These are phyloP conservation scores for Rattus rattus DNA, from an alignment of 2,113 vertebrate genomes.

Conservation along the genomic window DNA sequence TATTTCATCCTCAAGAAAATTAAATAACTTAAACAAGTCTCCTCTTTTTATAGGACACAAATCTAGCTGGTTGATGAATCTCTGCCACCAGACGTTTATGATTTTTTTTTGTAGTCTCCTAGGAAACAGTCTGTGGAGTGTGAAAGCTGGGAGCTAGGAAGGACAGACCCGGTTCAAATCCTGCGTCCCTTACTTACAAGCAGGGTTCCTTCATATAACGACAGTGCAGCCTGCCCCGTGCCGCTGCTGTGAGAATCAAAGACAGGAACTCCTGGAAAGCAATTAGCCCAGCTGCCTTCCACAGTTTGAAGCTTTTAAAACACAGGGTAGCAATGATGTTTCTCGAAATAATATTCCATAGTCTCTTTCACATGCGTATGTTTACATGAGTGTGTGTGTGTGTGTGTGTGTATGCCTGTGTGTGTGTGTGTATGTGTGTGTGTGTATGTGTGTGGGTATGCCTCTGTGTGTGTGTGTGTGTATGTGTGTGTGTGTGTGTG, in stretches of 20 bases:
- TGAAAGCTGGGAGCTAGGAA: not conserved
- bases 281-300: not conserved
- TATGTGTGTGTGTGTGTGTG: too few relatives aligned
- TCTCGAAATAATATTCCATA: slow-evolving; percentile 28
- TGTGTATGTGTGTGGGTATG: too few relatives aligned
- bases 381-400: not conserved
- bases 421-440: too few relatives aligned
- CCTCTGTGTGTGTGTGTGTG: too few relatives aligned
- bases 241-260: not conserved
- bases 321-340: not conserved
- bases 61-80: not conserved
- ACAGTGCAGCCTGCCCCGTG: not conserved
- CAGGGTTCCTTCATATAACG: not conserved
- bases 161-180: not conserved
- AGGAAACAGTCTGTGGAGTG: not conserved
- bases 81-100: not conserved
- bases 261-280: not conserved
- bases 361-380: not conserved
- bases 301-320: not conserved
- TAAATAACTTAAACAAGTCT: slow-evolving; percentile 21
- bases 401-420: too few relatives aligned
- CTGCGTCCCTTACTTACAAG: not conserved
- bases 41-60: not conserved
- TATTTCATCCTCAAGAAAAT: slow-evolving; percentile 32
- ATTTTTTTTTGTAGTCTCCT: not conserved